These are phyloP conservation scores for Megastigmus dorsalis DNA, from an alignment of 2,888 invertebrate genomes.

Conservation along the genomic window DNA sequence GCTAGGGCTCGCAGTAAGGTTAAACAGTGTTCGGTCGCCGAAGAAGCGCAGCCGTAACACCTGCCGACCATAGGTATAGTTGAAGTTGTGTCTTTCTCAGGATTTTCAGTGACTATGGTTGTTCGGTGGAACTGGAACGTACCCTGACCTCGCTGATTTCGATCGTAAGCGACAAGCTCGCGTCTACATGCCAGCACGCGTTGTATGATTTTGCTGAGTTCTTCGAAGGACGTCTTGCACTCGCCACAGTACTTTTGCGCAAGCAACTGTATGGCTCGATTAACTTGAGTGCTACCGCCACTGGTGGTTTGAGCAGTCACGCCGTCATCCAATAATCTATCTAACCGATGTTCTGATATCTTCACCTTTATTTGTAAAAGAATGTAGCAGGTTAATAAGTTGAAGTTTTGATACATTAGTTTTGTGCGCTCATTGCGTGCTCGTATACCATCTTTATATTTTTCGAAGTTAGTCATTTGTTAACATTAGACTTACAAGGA, in stretches of 20 bases:
- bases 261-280: conserved; percentile 93
- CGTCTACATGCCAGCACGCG: conserved; percentile 93
- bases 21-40: conserved; percentile 95
- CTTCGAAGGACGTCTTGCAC: conserved; percentile 95
- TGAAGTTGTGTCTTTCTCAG: conserved; percentile 45
- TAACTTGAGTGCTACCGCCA: conserved; percentile 81
- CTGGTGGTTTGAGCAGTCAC: conserved; percentile 73
- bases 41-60: conserved; percentile 91
- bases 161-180: conserved; percentile 93
- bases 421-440: too few relatives aligned
- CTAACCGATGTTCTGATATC: conserved; percentile 90
- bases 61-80: conserved; percentile 76
- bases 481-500: too few relatives aligned
- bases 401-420: too few relatives aligned
- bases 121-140: conserved; percentile 41
- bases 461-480: too few relatives aligned
- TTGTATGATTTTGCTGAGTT: conserved; percentile 91
- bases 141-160: conserved; percentile 82
- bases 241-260: conserved; percentile 97
- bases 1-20: conserved; percentile 93
- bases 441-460: too few relatives aligned
- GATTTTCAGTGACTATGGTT: background rate
- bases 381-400: too few relatives aligned
- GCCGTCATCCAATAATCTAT: conserved; percentile 78
- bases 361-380: conserved; percentile 76